Evolutionary conservation across 2,113 vertebrate species (phyloP), one percentile per base, ranked within the genome.

Genomic region (Podilymbus podiceps): DNA sequence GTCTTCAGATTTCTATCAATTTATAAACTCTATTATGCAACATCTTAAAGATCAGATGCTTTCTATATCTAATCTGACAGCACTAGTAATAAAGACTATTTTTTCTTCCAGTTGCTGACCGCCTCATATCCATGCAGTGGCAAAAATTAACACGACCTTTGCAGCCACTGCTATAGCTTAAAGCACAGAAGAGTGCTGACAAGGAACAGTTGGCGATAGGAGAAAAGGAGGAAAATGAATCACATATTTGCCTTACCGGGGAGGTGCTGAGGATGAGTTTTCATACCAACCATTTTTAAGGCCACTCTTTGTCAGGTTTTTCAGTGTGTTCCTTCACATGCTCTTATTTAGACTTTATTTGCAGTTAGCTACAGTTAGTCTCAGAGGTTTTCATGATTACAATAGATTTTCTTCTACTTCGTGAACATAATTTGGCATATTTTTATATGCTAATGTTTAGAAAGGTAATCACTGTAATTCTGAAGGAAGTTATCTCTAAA

Each of bases 81-180:
- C 71, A 81, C 11, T 0, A 89, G 67, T 90, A 95, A 94, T 77
- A 88, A 91, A 82, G 78, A 89, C 40, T 33, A 38, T 46, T 79
- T 94, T 95, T 85, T 42, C 35, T 85, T 90, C 42, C 77, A 75
- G 49, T 96, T 95, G 79, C 89, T 87, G 68, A 71, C 62, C 20
- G 10, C 47, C 66, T 46, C 27, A 73, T 63, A 77, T 64, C 47
- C 74, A 60, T 23, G 15, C 28, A 88, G 49, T 21, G 38, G 25
- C 60, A 72, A 79, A 97, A 97, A 96, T 74, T 52, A 94, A 87
- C 63, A 50, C 4, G 27, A 75, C 72, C 82, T 81, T 91, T 91
- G 67, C 85, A 81, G 89, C 62, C 88, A 80, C 75, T 73, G 75
- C 33, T 88, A 12, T 28, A 69, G 79, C 77, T 59, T 42, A 31